A percentile compares a stretch with the other conserved stretches of the same genome.
Evolutionary conservation across 23 tunicate genomes (phyloP).

Genomic region (Ascidia mentula): DNA sequence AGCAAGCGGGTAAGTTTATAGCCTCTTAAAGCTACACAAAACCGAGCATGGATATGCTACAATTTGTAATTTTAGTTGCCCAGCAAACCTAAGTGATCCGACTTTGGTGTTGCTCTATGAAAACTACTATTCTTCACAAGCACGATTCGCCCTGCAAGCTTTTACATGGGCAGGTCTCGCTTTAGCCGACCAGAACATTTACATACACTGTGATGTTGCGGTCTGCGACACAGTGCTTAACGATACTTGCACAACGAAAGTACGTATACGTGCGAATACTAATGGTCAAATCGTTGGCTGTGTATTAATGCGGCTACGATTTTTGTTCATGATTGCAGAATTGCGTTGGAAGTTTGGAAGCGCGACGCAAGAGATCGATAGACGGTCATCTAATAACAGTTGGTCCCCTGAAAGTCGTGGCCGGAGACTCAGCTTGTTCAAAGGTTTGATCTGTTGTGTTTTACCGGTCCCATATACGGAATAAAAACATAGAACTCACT

Average conservation of each 20-base stretch:
- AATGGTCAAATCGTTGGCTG: background rate
- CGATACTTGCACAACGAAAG: constrained; percentile 17
- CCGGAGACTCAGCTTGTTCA: background rate
- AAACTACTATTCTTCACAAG: constrained; percentile 18
- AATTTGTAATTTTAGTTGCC: background rate
- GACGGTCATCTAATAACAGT: background rate
- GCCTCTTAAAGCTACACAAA: no score
- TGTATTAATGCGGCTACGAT: background rate
- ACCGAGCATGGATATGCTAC: no score
- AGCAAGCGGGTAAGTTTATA: constrained; percentile 3
- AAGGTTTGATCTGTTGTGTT: background rate
- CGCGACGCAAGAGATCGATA: background rate
- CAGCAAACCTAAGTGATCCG: background rate
- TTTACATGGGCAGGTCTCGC: constrained; percentile 16
- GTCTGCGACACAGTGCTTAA: constrained; percentile 25
- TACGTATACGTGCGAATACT: background rate
- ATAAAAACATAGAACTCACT: no score
- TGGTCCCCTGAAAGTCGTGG: background rate
- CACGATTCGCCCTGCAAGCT: constrained; percentile 2
- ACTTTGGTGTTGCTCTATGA: background rate
- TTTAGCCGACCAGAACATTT: background rate
- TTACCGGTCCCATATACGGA: no score
- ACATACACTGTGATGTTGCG: constrained; percentile 10
- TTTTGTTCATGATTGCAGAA: background rate
- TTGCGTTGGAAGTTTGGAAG: background rate